Base-by-base conservation (phyloP, 2,888 invertebrate species). In the Boloria selene region DNA sequence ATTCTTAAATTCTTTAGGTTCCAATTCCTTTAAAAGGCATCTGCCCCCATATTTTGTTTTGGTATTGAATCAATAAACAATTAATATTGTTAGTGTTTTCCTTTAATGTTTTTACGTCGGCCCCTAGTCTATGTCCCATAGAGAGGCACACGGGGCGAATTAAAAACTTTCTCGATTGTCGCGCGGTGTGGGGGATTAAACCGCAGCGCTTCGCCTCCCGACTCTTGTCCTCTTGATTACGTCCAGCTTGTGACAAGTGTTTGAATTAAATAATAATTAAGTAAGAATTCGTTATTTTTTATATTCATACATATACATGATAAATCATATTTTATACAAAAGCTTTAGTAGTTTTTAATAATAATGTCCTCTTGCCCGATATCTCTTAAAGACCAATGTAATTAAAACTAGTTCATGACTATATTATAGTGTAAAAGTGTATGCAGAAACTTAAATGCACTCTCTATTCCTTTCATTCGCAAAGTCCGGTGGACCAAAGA, bases 121-220 rank as follows among this genome's bases (percentile, higher is more conserved):
- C 14, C n/a, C 59, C 59, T 45, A n/a, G 55, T 51, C 44, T 61
- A 52, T 22, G 49, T 53, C 50, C 45, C 61, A 22, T 26, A 58
- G 63, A 56, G 65, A 67, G 68, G 69, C 71, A 70, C 71, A 72
- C 73, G 70, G 77, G 69, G 64, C 61, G 74, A 83, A 79, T 83
- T 80, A 81, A 82, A 82, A 83, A 82, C 79, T 82, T 80, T 70
- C 51, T 60, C 44, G 50, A 47, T 58, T 50, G 54, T 55, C 14
- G 65, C 42, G 52, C 51, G 61, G 51, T 51, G 65, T 61, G 65
- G 61, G 59, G 47, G 65, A 56, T 45, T 49, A 50, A 47, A 52
- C 65, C 61, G 42, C 55, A 54, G 51, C 50, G 58, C 51, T 38
- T 62, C 62, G 61, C 51, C 61, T 61, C 65, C n/a, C 55, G 61